Conservation (phyloP, 1,140 invertebrate genomes). For the Antheraea mylitta region DNA sequence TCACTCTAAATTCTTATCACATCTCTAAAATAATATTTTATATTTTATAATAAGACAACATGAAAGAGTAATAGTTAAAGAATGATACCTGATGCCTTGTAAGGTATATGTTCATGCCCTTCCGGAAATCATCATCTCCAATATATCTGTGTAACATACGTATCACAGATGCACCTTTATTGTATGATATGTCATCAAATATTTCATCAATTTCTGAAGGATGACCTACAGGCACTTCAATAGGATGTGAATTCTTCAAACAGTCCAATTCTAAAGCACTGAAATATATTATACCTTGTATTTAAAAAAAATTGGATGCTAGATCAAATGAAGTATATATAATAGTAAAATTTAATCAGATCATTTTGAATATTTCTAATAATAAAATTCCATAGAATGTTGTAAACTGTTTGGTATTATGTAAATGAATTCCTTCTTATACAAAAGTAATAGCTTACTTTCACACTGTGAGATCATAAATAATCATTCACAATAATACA, state of each 20-base stretch:
- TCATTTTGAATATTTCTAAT: too few relatives aligned
- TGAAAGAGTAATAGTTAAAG: neutral
- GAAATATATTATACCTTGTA: slow-evolving; percentile 24
- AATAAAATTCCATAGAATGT: too few relatives aligned
- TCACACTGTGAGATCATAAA: too few relatives aligned
- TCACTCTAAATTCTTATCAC: too few relatives aligned
- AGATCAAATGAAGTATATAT: too few relatives aligned
- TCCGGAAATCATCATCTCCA: slow-evolving; percentile 95
- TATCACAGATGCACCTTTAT: slow-evolving; percentile 96
- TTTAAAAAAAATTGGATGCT: too few relatives aligned
- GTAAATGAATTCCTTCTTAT: too few relatives aligned
- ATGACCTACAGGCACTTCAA: slow-evolving; percentile 93
- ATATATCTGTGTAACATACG: slow-evolving; percentile 98
- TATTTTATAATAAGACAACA: neutral
- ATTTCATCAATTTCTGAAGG: slow-evolving; percentile 96
- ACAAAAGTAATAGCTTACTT: too few relatives aligned
- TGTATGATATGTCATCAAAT: slow-evolving; percentile 97
- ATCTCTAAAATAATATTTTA: too few relatives aligned
- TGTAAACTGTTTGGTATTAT: too few relatives aligned
- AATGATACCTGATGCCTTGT: slow-evolving; percentile 85
- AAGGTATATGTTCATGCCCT: slow-evolving; percentile 96
- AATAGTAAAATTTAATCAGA: too few relatives aligned
- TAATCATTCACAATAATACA: too few relatives aligned
- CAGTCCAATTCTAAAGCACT: slow-evolving; percentile 93
- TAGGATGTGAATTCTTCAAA: slow-evolving; percentile 94